A percentile compares a stretch with the other conserved stretches of the same genome.
These are phyloP conservation scores for Mionectes macconnelli DNA, from an alignment of 2,113 vertebrate species.

Conservation along the genomic window DNA sequence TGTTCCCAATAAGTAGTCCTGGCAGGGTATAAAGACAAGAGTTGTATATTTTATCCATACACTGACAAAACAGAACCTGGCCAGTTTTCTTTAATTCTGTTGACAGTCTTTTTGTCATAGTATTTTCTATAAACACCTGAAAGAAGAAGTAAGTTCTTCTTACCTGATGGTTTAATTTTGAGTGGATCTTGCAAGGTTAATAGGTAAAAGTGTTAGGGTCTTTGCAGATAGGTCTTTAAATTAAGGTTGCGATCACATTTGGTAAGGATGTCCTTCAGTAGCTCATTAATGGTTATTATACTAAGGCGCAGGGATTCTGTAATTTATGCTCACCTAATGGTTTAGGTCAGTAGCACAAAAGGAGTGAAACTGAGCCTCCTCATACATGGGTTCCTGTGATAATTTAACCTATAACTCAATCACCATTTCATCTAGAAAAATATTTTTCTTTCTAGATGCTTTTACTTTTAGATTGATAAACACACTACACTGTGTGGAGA, in stretches of 20 bases:
- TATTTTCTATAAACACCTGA: not conserved
- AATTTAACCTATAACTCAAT: not conserved
- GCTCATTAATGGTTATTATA: not conserved
- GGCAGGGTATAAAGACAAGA: not conserved
- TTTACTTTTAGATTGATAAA: slow-evolving; percentile 15
- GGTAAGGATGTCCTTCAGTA: not conserved
- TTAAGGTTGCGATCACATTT: not conserved
- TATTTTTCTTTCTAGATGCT: not conserved
- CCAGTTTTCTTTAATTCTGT: not conserved
- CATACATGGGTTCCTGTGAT: not conserved
- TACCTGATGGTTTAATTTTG: not conserved
- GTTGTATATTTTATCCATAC: not conserved
- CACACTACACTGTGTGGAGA: not conserved
- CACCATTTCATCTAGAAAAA: not conserved
- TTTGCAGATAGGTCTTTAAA: not conserved
- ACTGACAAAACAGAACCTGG: not conserved
- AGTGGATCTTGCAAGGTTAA: not conserved
- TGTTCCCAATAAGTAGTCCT: not conserved
- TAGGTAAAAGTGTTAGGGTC: not conserved
- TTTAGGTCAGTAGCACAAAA: not conserved
- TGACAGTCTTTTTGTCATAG: not conserved
- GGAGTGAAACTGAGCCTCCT: not conserved
- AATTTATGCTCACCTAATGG: not conserved
- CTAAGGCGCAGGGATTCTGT: not conserved
- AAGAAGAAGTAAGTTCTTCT: not conserved